Percentiles rank a stretch among this genome's conserved stretches.
Evolutionary conservation across 2,113 vertebrate species (phyloP).

Genomic region (Calyptommatus sinebrachiatus): DNA sequence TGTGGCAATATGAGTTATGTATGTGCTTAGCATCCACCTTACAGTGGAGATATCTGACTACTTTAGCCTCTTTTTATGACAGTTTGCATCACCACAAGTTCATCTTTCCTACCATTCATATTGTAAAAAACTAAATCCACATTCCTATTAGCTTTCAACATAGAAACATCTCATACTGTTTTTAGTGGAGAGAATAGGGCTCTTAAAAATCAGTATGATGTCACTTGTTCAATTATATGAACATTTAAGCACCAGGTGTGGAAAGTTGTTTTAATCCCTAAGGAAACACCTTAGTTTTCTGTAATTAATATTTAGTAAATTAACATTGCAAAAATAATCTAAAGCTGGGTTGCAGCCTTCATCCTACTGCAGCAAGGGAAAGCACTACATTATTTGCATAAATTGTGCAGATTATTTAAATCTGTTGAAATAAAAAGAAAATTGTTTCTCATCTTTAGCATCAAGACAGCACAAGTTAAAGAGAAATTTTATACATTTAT

Average conservation of each 20-base stretch:
- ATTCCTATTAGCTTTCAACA: neutral
- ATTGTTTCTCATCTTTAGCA: neutral
- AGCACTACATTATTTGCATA: neutral
- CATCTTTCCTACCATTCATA: too few species aligned
- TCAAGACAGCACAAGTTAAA: neutral
- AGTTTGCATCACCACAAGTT: too few species aligned
- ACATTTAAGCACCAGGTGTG: neutral
- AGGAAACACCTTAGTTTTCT: neutral
- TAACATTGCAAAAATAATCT: neutral
- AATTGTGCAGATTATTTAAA: neutral
- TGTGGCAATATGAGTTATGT: too few species aligned
- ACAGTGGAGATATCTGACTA: too few species aligned
- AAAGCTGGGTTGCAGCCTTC: neutral
- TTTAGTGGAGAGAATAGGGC: neutral
- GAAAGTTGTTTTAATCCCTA: neutral
- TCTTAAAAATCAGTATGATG: neutral
- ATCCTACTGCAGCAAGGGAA: neutral
- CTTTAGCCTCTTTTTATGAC: too few species aligned
- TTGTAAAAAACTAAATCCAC: too few species aligned
- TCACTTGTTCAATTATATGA: neutral
- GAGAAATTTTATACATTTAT: neutral
- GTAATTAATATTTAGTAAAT: constrained; percentile 5
- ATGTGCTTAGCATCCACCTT: too few species aligned
- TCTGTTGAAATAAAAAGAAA: neutral
- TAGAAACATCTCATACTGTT: neutral